Evolutionary conservation across 1,140 invertebrate species (phyloP), one percentile per base, ranked within the genome.

Genomic region (Drosophila punjabiensis): DNA sequence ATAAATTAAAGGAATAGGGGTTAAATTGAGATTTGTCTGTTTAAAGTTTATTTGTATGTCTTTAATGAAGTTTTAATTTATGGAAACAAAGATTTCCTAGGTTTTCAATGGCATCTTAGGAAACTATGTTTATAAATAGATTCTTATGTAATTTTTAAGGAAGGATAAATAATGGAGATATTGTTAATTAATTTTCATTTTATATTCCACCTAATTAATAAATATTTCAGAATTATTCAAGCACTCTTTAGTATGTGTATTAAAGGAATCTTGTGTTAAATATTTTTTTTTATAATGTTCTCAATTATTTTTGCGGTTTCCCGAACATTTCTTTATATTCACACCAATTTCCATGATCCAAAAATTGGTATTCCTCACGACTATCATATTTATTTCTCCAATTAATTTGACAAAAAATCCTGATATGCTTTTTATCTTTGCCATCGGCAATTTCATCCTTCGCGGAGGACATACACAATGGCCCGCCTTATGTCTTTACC

Each of bases 401-500:
- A 78, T 82, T 78, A 50, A 74, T 77, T 67, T 53, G 24, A 16
- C 35, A 18, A 55, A 63, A 58, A 20, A 13, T 41, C 6, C 6
- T 4, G 5, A 10, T 16, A 37, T 37, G 14, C 20, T 30, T 58
- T 62, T 56, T 37, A 56, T 55, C 14, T 39, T 43, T 1, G 14
- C 30, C 47, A 16, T 0, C 43, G 2, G 16, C 32, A 48, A 65
- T 59, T 37, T 66, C 16, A 28, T 43, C 73, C 50, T 39, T 16
- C 7, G 55, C 66, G 58, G 4, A 58, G 0, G 24, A 43, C 32
- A 64, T 33, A 33, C 50, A 61, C 18, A 70, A 75, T 64, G 48
- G 61, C 68, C 75, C 68, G 77, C 79, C 69, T 79, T 71, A 20
- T 65, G 43, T 45, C 30, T 50, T 53, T 66, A 6, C 33, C 66